phyloP scores from a whole-genome alignment of 2,113 vertebrate species.

The Notarius lentiginosus region DNA sequence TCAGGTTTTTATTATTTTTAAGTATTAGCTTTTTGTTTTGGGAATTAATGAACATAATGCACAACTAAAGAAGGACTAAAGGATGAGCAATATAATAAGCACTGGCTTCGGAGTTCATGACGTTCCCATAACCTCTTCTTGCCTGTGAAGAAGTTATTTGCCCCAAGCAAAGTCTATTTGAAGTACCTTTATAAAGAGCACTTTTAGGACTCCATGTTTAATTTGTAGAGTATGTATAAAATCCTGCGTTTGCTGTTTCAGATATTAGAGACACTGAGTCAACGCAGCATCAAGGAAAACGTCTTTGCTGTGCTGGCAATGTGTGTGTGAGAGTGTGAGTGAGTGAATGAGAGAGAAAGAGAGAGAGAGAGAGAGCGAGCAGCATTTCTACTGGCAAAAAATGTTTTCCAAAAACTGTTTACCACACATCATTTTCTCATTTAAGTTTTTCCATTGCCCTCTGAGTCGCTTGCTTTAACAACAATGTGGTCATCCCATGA shows the following conservation, averaged over 20 bases:
- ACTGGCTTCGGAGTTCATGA: conserved; percentile 12
- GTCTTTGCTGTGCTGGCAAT: conserved; percentile 19
- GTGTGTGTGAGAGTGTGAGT: background rate
- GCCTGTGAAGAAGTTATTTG: conserved; percentile 4
- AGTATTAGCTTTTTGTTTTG: conserved; percentile 29
- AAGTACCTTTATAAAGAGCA: conserved; percentile 8
- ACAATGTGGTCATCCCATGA: conserved; percentile 45
- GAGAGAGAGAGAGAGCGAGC: too few species aligned
- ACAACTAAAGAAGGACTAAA: conserved; percentile 30
- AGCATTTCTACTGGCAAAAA: conserved; percentile 30
- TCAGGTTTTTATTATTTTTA: conserved; percentile 30
- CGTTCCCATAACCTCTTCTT: background rate
- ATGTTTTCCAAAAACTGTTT: conserved; percentile 55
- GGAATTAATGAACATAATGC: conserved; percentile 36
- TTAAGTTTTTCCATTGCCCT: conserved; percentile 43
- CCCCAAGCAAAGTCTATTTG: background rate
- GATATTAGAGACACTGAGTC: background rate
- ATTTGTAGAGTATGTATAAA: conserved; percentile 4
- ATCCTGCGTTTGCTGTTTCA: background rate
- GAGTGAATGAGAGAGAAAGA: too few species aligned
- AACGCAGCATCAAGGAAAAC: conserved; percentile 1
- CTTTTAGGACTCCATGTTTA: background rate
- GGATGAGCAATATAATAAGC: conserved; percentile 14
- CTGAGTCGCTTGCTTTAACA: conserved; percentile 39
- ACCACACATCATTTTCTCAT: conserved; percentile 57